Evolutionary conservation across 2,113 vertebrate genomes (phyloP), one percentile per base, ranked within the genome.

Genomic region (Oenanthe oenanthe): DNA sequence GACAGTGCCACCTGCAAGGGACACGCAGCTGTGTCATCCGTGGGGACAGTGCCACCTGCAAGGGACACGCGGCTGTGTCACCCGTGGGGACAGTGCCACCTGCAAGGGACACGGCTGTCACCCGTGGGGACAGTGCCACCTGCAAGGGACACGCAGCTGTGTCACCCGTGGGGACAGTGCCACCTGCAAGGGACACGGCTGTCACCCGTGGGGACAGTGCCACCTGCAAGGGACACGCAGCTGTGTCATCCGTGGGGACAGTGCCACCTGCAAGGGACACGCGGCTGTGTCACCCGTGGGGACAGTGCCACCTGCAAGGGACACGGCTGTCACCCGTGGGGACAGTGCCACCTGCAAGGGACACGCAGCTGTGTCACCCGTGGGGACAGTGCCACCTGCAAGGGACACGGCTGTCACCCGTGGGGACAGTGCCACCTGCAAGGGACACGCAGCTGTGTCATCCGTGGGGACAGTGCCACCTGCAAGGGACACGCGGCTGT

Each of bases 361-460:
- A 97, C 66, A 97, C 6, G 85, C 80, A 88, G 84, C 62, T 13
- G 9, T 31, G 63, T n/a, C n/a, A n/a, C n/a, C n/a, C n/a, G n/a
- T n/a, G n/a, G n/a, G n/a, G n/a, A n/a, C n/a, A n/a, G n/a, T n/a
- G n/a, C n/a, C n/a, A n/a, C n/a, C 34, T 36, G 34, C 34, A 36
- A 36, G 34, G 34, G 34, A 36, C 34, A 36, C 34, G 34, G 34
- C 34, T 36, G 34, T 36, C 34, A 36, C 34, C 34, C 34, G 7
- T 99, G 91, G 98, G 98, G 80, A 98, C 43, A 58, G 99, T 99
- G 94, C 96, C 97, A 97, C 99, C 99, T 99, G 97, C 91, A 97
- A 94, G 73, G 96, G 77, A 97, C 66, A 97, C 6, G 85, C 80
- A 88, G 84, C 62, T 13, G 9, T 31, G 63, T n/a, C n/a, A n/a